phyloP scores from a whole-genome alignment of 2,888 invertebrate species.

The Drosophila ustulata region DNA sequence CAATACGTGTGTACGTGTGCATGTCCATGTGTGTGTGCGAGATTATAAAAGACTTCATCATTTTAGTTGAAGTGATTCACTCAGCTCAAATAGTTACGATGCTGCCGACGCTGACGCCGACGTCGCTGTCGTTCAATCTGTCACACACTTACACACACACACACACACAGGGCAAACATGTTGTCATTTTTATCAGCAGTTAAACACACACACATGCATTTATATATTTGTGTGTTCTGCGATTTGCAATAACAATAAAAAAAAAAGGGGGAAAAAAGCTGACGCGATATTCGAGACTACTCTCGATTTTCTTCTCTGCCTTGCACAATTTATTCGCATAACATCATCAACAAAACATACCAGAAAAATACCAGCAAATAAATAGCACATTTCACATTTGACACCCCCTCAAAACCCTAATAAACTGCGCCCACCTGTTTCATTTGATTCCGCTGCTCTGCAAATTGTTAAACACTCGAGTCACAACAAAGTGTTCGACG shows the following conservation, averaged over 20 bases:
- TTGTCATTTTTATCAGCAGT: slow-evolving; percentile 63
- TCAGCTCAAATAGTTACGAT: slow-evolving; percentile 40
- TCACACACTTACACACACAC: slow-evolving; percentile 20
- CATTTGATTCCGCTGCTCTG: slow-evolving; percentile 36
- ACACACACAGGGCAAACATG: slow-evolving; percentile 36
- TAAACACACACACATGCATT: neutral
- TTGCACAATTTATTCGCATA: slow-evolving; percentile 48
- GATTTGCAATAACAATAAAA: slow-evolving; percentile 42
- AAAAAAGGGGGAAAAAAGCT: slow-evolving; percentile 14
- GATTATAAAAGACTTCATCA: slow-evolving; percentile 50
- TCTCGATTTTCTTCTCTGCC: slow-evolving; percentile 11
- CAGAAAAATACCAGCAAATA: slow-evolving; percentile 19
- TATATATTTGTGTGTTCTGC: slow-evolving; percentile 20
- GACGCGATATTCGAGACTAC: slow-evolving; percentile 13
- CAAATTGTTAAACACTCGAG: neutral
- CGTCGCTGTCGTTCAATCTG: slow-evolving; percentile 1
- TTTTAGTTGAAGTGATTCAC: slow-evolving; percentile 55
- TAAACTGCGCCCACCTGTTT: slow-evolving; percentile 60
- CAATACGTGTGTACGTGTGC: neutral
- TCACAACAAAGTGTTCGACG: slow-evolving; percentile 30
- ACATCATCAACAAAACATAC: slow-evolving; percentile 43
- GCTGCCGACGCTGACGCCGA: slow-evolving; percentile 40
- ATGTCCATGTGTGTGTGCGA: neutral
- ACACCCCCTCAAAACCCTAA: slow-evolving; percentile 42
- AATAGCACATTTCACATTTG: slow-evolving; percentile 18